Evolutionary conservation across 2,888 invertebrate genomes (phyloP).

Genomic region (Linnaemya tessellans): DNA sequence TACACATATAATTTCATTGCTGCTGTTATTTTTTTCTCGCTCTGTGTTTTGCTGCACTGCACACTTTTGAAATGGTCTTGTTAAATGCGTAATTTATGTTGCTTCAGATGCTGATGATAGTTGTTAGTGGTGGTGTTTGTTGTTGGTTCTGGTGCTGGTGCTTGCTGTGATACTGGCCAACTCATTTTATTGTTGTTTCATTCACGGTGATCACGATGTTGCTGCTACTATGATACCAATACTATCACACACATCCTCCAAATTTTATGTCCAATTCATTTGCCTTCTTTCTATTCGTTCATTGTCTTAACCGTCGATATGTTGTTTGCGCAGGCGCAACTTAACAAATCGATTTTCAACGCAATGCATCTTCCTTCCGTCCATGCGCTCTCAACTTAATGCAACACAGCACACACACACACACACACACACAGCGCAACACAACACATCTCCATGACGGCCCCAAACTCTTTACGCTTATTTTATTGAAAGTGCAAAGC

Average conservation of each 20-base stretch:
- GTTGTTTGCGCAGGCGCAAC: conserved; percentile 82
- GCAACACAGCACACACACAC: no score
- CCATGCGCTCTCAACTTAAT: neutral
- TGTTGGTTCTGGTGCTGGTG: conserved; percentile 47
- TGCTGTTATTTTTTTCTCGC: conserved; percentile 71
- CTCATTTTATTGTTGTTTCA: conserved; percentile 55
- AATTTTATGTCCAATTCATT: conserved; percentile 50
- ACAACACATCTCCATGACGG: neutral
- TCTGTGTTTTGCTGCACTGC: conserved; percentile 41
- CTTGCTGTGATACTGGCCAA: conserved; percentile 37
- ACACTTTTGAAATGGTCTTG: conserved; percentile 75
- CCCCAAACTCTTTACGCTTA: conserved; percentile 5
- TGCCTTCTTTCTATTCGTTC: conserved; percentile 69
- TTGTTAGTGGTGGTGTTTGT: conserved; percentile 74
- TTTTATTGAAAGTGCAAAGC: neutral
- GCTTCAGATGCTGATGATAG: conserved; percentile 81
- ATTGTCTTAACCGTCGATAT: conserved; percentile 77
- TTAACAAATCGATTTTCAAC: conserved; percentile 83
- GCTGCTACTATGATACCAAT: conserved; percentile 3
- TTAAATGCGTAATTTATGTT: conserved; percentile 82
- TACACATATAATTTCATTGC: conserved; percentile 73
- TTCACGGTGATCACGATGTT: conserved; percentile 59
- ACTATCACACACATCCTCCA: conserved; percentile 42
- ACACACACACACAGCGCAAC: no score
- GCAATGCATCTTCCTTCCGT: conserved; percentile 77